Evolutionary conservation across 2,888 invertebrate species (phyloP), one percentile per base, ranked within the genome.

Genomic region (Blastobasis lacticolella): DNA sequence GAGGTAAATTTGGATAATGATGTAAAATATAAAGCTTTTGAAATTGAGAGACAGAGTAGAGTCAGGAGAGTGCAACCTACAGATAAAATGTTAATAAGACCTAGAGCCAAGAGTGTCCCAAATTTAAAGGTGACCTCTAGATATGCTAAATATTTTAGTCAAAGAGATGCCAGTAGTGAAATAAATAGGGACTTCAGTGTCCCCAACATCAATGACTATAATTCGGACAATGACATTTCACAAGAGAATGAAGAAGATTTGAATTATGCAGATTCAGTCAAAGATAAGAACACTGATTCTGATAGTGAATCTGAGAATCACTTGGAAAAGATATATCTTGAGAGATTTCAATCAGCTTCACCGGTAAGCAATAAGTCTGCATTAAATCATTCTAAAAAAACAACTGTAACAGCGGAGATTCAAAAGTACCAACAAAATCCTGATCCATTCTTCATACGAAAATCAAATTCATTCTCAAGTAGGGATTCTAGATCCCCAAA

Each of bases 101-200:
- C 69, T 10, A 76, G 88, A 68, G 83, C 88, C 4, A 89, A 88
- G 65, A 89, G 88, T 79, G 88, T 87, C 1, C 89, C 89, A 1
- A 88, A 88, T 69, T 66, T 89, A 8, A 84, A 87, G 63, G 78
- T 83, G 1, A 86, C 82, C 50, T 88, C 87, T 44, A 77, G 81
- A 58, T 89, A 89, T 73, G 88, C 88, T 23, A 88, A 89, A 64
- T 88, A 87, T 67, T 88, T 88, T 57, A 87, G 86, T 60, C 81
- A 86, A 71, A 78, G 82, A 69, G 84, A 86, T 66, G 71, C 72
- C 36, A 46, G 71, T 10, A 87, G 84, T 63, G 75, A 83, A 50
- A 70, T 69, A 53, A 76, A 79, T 8, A 66, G 62, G 55, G 67
- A 73, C 48, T 65, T 63, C 42, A 42, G 9, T 42, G n/a, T 9